Evolutionary conservation across 2,797 vertebrate genomes (phyloP).

Genomic region (Tiaroga cobitis): DNA sequence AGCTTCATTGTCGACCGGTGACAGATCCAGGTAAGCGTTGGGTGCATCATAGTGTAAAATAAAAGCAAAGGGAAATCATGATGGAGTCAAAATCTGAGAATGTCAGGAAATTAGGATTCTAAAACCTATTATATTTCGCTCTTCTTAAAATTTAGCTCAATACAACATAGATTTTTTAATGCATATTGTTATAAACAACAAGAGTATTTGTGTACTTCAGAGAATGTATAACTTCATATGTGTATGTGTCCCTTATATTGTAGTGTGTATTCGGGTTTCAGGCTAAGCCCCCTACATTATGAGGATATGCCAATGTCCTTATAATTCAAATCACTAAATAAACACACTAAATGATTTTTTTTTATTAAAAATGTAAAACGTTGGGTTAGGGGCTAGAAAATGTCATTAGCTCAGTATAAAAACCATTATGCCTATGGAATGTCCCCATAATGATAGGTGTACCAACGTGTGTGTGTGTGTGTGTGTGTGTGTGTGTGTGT

Average conservation of each 20-base stretch:
- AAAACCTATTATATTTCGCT: neutral
- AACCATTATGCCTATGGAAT: too few species aligned
- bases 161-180: neutral
- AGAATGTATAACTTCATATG: neutral
- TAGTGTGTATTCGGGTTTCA: too few species aligned
- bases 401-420: too few species aligned
- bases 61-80: neutral
- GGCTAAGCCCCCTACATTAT: too few species aligned
- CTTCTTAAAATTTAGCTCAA: constrained; percentile 5
- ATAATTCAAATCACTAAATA: too few species aligned
- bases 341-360: too few species aligned
- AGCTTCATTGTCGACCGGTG: constrained; percentile 28
- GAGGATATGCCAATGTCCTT: too few species aligned
- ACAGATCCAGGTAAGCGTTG: constrained; percentile 17
- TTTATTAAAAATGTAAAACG: too few species aligned
- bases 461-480: neutral
- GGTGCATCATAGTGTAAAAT: neutral
- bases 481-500: constrained; percentile 17
- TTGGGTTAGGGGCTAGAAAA: too few species aligned
- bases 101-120: neutral
- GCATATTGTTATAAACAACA: neutral
- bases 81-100: neutral
- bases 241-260: neutral
- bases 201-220: neutral
- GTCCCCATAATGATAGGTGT: too few species aligned